Evolutionary conservation across 2,797 vertebrate genomes (phyloP), one percentile per base, ranked within the genome.

Genomic region (Gobio occitaniae): DNA sequence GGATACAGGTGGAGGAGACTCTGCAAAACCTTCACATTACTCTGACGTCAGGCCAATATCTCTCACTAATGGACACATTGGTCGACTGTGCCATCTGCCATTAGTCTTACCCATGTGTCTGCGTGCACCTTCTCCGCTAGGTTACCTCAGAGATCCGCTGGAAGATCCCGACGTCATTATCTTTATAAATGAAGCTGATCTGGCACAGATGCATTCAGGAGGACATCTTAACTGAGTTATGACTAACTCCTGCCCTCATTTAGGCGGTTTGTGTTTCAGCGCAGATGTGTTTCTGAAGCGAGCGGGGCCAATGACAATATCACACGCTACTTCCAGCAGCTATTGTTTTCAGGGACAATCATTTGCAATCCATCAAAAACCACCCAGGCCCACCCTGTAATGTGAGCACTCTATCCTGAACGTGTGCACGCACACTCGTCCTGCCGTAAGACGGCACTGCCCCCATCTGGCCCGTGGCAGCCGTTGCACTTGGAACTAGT

Each of bases 391-490:
- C 80, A 47, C 85, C 80, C 86, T 90, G 88, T 86, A 87, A 89
- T 59, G 74, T 90, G 88, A 89, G 86, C 54, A 78, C 86, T 89
- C 87, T 82, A 87, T 89, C 83, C 63, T 19, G 41, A 8, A 21
- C 5, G 3, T 38, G 54, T 56, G 54, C 77, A 83, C 56, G 29
- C 54, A 74, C 78, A 82, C 84, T 16, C 29, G 6, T 52, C 63
- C 3, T 44, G n/a, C 9, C 86, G 91, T 95, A 95, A 95, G 95
- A 95, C 95, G 96, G 91, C 91, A 96, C 95, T 96, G 97, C 97
- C 97, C 96, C 96, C 97, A 93, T 93, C 96, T 95, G 97, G 96
- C 92, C 84, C 75, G 88, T 86, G 6, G 68, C 87, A 91, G 90
- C 93, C 90, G 94, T 92, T 95, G 93, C 95, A 95, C 41, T 0